Conservation (phyloP, 2,888 invertebrate species). For the Pristionchus mayeri region DNA sequence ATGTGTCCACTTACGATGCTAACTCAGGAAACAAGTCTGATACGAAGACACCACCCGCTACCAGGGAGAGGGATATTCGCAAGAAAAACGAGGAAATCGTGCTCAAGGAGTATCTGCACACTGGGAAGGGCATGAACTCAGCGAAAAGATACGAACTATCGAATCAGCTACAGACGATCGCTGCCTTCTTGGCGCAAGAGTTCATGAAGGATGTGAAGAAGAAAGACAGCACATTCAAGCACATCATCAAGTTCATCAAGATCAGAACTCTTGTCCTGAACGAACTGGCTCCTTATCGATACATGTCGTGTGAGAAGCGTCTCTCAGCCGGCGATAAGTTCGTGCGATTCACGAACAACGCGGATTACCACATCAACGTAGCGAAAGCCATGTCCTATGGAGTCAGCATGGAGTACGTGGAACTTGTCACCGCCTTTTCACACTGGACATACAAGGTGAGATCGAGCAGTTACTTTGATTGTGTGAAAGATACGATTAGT, state of each 20-base stretch:
- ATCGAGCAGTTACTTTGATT: not conserved
- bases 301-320: slow-evolving; percentile 39
- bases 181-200: not conserved
- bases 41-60: no score
- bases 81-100: not conserved
- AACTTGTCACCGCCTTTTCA: slow-evolving; percentile 29
- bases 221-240: not conserved
- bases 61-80: no score
- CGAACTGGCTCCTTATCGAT: not conserved
- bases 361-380: not conserved
- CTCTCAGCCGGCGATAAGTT: slow-evolving; percentile 13
- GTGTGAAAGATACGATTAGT: no score
- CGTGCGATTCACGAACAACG: slow-evolving; percentile 46
- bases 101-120: not conserved
- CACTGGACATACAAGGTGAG: slow-evolving; percentile 48
- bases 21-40: no score
- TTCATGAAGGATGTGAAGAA: not conserved
- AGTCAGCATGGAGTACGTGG: slow-evolving; percentile 20
- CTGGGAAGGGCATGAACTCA: slow-evolving; percentile 15
- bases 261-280: not conserved
- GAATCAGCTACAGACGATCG: slow-evolving; percentile 40
- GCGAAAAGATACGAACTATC: slow-evolving; percentile 30
- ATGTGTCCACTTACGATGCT: not conserved
- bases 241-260: slow-evolving; percentile 20
- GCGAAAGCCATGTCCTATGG: not conserved